These are phyloP conservation scores for Colius striatus DNA, from an alignment of 2,113 vertebrate genomes.

Conservation along the genomic window DNA sequence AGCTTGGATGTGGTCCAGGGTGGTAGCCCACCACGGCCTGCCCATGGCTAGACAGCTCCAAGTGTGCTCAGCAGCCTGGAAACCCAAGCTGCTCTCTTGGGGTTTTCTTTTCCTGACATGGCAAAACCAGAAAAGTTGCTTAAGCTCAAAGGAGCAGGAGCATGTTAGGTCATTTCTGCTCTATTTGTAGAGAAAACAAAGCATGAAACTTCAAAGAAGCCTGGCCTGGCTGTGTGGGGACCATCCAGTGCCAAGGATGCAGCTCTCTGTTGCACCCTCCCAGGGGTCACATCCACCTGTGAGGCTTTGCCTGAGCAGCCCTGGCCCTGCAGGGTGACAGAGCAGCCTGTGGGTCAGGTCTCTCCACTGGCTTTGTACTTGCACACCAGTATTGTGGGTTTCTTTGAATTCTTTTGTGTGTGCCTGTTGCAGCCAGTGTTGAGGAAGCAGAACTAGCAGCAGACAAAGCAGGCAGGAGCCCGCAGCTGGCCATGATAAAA, in stretches of 20 bases:
- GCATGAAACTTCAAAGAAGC: neutral
- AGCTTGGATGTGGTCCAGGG: neutral
- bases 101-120: neutral
- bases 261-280: neutral
- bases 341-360: neutral
- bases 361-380: neutral
- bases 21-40: neutral
- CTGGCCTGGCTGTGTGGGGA: neutral
- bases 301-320: neutral
- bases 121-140: conserved; percentile 26
- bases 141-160: neutral
- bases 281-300: neutral
- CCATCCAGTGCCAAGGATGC: neutral
- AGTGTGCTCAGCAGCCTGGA: neutral
- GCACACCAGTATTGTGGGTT: neutral
- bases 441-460: neutral
- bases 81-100: neutral
- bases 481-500: neutral
- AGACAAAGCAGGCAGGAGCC: neutral
- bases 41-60: neutral
- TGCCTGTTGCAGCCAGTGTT: neutral
- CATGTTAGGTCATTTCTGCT: conserved; percentile 21
- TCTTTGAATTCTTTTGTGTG: neutral
- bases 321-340: neutral
- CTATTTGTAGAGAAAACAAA: conserved; percentile 56